Evolutionary conservation across 2,888 invertebrate genomes (phyloP), one percentile per base, ranked within the genome.

Genomic region (Rhyacophila evoluta): DNA sequence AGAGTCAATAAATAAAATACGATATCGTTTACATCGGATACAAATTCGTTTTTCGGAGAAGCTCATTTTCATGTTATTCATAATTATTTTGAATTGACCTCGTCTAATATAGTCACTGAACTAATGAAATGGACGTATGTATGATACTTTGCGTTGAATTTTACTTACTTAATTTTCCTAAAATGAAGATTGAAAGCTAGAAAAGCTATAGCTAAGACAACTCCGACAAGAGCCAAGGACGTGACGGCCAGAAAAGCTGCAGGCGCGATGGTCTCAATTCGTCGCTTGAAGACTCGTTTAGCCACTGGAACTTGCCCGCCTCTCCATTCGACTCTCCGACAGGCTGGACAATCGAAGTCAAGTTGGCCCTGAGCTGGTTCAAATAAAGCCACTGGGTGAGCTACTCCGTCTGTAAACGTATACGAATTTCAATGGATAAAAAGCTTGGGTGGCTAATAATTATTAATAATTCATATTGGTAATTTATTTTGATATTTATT

Each of bases 161-260:
- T 8, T 36, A 36, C 91, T 89, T 88, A 95, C 95, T 95, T 95
- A 85, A 95, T 91, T 85, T 93, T 93, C 82, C 95, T 92, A 85
- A 95, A 95, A 86, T 95, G 94, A 83, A 96, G 89, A 87, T 96
- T 97, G 86, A 96, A 95, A 75, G 92, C 93, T 81, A 97, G 88
- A 85, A 96, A 96, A 3, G 93, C 92, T 25, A 95, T 86, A 0
- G 96, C 94, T 74, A 95, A 86, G 0, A 92, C 91, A 38, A 96
- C 94, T 1, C 96, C 96, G 73, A 94, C 89, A 36, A 92, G 91
- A 1, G 96, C 94, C 27, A 96, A 87, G 2, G 92, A 91, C 0
- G 94, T 92, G 2, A 95, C 93, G 0, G 92, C 92, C 75, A 95
- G 89, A 86, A 96, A 94, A 0, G 95, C 94, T 0, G 92, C 90